Evolutionary conservation across 2,113 vertebrate species (phyloP), one percentile per base, ranked within the genome.

Genomic region (Neotoma lepida): DNA sequence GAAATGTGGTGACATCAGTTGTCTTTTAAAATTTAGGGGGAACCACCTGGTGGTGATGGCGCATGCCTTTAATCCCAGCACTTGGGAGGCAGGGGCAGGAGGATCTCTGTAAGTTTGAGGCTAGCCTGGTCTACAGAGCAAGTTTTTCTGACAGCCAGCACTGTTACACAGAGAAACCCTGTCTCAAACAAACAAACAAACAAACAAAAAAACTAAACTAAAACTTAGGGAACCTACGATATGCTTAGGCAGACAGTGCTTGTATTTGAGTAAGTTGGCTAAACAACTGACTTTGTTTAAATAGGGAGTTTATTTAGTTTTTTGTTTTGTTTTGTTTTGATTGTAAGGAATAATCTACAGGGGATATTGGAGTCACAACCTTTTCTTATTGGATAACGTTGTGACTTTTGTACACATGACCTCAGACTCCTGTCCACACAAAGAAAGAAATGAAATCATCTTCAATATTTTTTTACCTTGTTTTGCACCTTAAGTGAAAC

Each of bases 381-480:
- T 81, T 61, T 73, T 61, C n/a, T 85, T 13, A 18, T 41, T 76
- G 92, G 73, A 44, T n/a, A 76, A 6, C 20, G 22, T 28, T 76
- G 51, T 56, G 80, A 94, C 58, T 93, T 63, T n/a, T 30, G 30
- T 30, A 70, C 28, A 86, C 12, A 7, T 86, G 49, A 51, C n/a
- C 24, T 88, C 54, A 64, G 78, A 82, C n/a, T 84, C n/a, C 33
- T 74, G 13, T 44, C 18, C 44, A 95, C 18, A 87, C 17, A 88
- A 24, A 91, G 30, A 95, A 49, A 77, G 14, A 63, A 95, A 74
- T 61, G 5, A 86, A 78, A 88, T 94, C 46, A 90, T 56, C 44
- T 80, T 86, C 89, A 94, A 64, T 51, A 41, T 56, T 6, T 12
- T 12, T 35, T 26, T 74, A 15, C 28, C 44, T 70, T 93, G 86